phyloP scores from a whole-genome alignment of 2,113 vertebrate genomes.

The Dicentrarchus labrax region DNA sequence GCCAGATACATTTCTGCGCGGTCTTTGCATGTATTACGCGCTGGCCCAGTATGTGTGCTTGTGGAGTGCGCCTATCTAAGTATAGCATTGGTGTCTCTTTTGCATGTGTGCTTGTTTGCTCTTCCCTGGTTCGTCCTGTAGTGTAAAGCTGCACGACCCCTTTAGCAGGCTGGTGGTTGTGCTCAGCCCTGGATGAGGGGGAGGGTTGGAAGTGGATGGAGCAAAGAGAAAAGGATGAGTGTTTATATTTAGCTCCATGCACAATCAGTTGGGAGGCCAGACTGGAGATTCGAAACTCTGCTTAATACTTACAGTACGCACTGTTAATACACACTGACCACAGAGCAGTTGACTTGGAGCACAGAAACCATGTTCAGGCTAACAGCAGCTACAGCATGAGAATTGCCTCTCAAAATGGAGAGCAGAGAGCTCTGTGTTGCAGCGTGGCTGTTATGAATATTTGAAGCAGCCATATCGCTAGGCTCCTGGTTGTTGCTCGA shows the following conservation, averaged over 20 bases:
- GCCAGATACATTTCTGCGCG: slow-evolving; percentile 27
- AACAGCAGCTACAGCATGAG: slow-evolving; percentile 52
- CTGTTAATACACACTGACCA: slow-evolving; percentile 48
- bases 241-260: slow-evolving; percentile 70
- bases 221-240: slow-evolving; percentile 42
- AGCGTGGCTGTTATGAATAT: slow-evolving; percentile 76
- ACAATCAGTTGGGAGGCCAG: slow-evolving; percentile 51
- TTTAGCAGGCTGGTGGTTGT: slow-evolving; percentile 53
- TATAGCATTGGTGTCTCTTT: slow-evolving; percentile 45
- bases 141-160: slow-evolving; percentile 47
- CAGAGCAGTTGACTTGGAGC: slow-evolving; percentile 54
- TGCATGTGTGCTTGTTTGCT: slow-evolving; percentile 53
- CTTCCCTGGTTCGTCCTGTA: slow-evolving; percentile 44
- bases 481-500: slow-evolving; percentile 74
- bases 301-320: slow-evolving; percentile 48
- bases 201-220: slow-evolving; percentile 34
- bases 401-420: slow-evolving; percentile 78
- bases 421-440: slow-evolving; percentile 61
- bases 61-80: slow-evolving; percentile 32
- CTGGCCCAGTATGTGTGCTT: slow-evolving; percentile 31
- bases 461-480: slow-evolving; percentile 75
- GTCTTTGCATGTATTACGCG: slow-evolving; percentile 45
- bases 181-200: slow-evolving; percentile 43
- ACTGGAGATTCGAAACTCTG: slow-evolving; percentile 36
- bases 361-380: slow-evolving; percentile 42